Base-by-base conservation (phyloP, 2,113 vertebrate genomes). In the Cardinalis cardinalis region DNA sequence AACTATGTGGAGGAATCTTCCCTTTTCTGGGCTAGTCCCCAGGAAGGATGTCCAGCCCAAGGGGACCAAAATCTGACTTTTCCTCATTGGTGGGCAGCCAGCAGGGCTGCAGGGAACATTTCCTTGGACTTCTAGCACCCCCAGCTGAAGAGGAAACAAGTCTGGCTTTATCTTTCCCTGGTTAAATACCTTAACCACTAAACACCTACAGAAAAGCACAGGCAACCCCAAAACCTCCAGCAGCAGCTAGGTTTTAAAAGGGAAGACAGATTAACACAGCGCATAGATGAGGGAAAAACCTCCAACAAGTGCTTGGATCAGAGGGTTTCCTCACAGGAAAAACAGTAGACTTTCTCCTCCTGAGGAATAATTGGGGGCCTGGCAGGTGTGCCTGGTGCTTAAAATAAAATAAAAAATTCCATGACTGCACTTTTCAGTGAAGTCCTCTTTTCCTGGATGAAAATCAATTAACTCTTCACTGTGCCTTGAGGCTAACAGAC, bases 401-500 rank as follows among this genome's bases (percentile, higher is more conserved):
- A 88, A 95, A 95, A 92, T 94, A 89, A 96, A 96, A 95, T 95
- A 96, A 96, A 95, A 95, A 96, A 92, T 94, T 95, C 93, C 90
- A 70, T 82, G 87, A 78, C 70, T 78, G 88, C 89, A 88, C 73
- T 96, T 93, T 84, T 88, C 92, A 95, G 93, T 76, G 94, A 95
- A 95, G 94, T 94, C 84, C 93, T 93, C 95, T 90, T 94, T 92
- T 95, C 93, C 94, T 93, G 93, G 90, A 96, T 95, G 94, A 95
- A 96, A 96, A 95, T 95, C 95, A 96, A 96, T 96, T 95, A 96
- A 96, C 88, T 95, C 94, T 95, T 96, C 93, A 90, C 94, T 95
- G 74, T 93, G 95, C 93, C 95, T 94, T 90, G 77, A 94, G 93
- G 92, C 95, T 95, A 95, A 94, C 90, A 95, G 94, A 95, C 94